Percentiles rank a stretch among this genome's conserved stretches.
phyloP scores from a whole-genome alignment of 2,113 vertebrate genomes.

The Dolichotis patagonum region DNA sequence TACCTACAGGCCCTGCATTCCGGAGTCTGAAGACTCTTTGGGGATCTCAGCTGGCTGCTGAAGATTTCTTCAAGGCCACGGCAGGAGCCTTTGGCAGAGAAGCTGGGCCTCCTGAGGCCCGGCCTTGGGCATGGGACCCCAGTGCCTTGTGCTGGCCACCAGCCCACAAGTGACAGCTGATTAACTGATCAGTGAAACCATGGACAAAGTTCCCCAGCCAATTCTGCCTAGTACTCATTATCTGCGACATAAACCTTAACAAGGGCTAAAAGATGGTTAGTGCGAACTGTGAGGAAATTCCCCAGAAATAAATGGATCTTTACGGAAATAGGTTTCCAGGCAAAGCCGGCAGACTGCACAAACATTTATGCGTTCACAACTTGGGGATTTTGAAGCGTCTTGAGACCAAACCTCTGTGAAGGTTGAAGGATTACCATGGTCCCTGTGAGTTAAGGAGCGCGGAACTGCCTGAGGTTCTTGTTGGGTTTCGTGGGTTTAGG shows the following conservation, averaged over 20 bases:
- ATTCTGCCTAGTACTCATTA: neutral
- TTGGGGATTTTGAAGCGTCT: neutral
- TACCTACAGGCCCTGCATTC: neutral
- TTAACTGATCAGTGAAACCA: accelerated
- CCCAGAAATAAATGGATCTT: neutral
- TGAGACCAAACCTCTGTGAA: neutral
- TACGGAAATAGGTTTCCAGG: neutral
- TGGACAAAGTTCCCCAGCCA: neutral
- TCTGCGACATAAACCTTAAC: neutral
- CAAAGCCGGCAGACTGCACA: neutral
- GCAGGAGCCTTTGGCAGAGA: neutral
- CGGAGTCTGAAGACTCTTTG: accelerated
- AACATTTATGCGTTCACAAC: neutral
- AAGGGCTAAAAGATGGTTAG: neutral
- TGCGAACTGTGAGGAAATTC: neutral
- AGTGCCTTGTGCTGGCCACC: neutral
- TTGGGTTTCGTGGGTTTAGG: neutral
- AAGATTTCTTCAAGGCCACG: accelerated
- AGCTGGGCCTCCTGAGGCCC: too few relatives aligned
- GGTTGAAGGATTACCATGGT: neutral
- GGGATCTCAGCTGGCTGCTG: neutral
- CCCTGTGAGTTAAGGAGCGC: neutral
- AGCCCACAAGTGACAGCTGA: neutral
- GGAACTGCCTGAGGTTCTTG: neutral
- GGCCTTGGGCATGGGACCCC: neutral